Conservation (phyloP, 2,797 vertebrate species). For the Anguilla anguilla region DNA sequence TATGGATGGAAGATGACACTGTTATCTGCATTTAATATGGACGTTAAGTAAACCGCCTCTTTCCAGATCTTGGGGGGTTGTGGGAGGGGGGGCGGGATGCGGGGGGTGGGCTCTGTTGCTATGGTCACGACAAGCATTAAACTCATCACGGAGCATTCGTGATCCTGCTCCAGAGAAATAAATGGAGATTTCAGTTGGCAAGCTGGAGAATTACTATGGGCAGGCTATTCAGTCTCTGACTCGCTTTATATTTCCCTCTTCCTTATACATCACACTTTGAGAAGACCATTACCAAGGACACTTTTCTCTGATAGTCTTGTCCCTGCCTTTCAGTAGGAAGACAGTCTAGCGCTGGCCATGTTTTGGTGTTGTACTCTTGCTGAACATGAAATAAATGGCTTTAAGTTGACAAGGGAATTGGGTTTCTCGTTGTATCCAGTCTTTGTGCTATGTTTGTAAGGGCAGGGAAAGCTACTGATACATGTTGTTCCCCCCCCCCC, state of each 20-base stretch:
- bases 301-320: slow-evolving; percentile 9
- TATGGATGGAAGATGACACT: not conserved
- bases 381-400: slow-evolving; percentile 18
- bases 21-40: slow-evolving; percentile 21
- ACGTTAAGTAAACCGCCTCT: not conserved
- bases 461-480: not conserved
- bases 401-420: slow-evolving; percentile 15
- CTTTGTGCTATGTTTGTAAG: not conserved
- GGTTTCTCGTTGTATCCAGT: slow-evolving; percentile 10
- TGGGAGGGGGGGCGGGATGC: not conserved
- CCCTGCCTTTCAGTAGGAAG: not conserved
- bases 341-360: not conserved
- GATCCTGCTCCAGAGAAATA: slow-evolving; percentile 30
- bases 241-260: not conserved
- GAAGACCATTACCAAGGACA: not conserved
- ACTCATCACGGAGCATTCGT: slow-evolving; percentile 10
- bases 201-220: slow-evolving; percentile 2
- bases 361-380: not conserved
- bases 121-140: slow-evolving; percentile 32
- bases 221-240: slow-evolving; percentile 19
- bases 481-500: not conserved
- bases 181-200: slow-evolving; percentile 31
- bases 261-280: slow-evolving; percentile 19
- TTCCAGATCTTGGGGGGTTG: not conserved
- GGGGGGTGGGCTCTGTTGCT: slow-evolving; percentile 29